phyloP scores from a whole-genome alignment of 1,140 invertebrate genomes.

The Bombus polaris region DNA sequence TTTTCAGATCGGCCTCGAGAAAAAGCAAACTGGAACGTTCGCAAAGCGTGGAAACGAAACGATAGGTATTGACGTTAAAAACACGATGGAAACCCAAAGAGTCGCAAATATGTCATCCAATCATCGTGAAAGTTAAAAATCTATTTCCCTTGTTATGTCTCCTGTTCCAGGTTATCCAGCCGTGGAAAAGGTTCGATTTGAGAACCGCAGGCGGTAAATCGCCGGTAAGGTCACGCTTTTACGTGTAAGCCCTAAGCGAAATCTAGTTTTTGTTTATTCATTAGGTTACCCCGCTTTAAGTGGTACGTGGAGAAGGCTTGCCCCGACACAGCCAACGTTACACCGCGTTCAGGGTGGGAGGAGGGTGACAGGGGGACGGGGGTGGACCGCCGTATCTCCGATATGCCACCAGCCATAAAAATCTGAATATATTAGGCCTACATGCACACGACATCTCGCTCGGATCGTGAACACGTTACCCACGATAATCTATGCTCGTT shows the following conservation, averaged over 20 bases:
- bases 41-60: no score
- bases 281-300: slow-evolving; percentile 79
- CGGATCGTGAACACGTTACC: slow-evolving; percentile 76
- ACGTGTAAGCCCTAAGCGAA: slow-evolving; percentile 79
- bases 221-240: slow-evolving; percentile 81
- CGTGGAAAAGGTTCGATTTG: slow-evolving; percentile 49
- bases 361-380: slow-evolving; percentile 29
- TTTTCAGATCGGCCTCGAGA: no score
- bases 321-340: slow-evolving; percentile 28
- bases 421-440: slow-evolving; percentile 82
- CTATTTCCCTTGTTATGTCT: neutral
- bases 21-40: no score
- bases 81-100: no score
- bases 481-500: slow-evolving; percentile 73
- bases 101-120: no score
- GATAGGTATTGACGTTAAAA: no score
- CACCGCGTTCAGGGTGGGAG: neutral
- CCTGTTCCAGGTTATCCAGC: neutral
- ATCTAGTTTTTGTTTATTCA: slow-evolving; percentile 83
- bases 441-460: slow-evolving; percentile 76
- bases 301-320: slow-evolving; percentile 72
- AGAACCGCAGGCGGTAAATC: slow-evolving; percentile 70
- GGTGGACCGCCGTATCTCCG: slow-evolving; percentile 77
- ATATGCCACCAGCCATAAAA: slow-evolving; percentile 82
- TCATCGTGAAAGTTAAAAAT: neutral